Conservation (phyloP, 2,888 invertebrate species). For the Lithodes maja region DNA sequence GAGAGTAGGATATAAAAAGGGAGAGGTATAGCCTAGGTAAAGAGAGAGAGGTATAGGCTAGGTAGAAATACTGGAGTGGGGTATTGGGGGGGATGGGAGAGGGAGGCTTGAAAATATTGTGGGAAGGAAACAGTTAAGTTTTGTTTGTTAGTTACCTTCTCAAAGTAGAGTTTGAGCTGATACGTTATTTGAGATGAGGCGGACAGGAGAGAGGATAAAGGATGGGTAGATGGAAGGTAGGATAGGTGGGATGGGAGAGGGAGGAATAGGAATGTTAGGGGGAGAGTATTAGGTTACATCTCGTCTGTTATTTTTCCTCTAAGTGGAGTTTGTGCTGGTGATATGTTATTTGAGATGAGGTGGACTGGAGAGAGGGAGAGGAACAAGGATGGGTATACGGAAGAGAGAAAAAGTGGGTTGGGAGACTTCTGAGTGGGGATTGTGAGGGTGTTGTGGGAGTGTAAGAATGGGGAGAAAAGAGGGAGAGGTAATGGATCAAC, state of each 20-base stretch:
- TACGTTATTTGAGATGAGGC: too few relatives aligned
- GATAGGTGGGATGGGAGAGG: too few relatives aligned
- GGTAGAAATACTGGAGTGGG: neutral
- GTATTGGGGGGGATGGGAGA: neutral
- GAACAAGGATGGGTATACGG: neutral
- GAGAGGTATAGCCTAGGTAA: too few relatives aligned
- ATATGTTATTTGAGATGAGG: constrained; percentile 68
- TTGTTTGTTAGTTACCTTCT: too few relatives aligned
- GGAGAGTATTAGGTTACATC: too few relatives aligned
- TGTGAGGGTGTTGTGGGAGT: neutral
- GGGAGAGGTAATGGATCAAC: neutral
- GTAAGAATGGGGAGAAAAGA: neutral
- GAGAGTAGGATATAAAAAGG: too few relatives aligned
- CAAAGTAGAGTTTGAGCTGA: too few relatives aligned
- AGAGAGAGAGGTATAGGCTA: neutral
- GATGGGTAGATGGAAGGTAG: too few relatives aligned
- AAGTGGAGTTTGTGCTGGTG: constrained; percentile 67
- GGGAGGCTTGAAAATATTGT: neutral
- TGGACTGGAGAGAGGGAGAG: neutral
- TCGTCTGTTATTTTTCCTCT: neutral
- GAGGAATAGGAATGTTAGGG: too few relatives aligned
- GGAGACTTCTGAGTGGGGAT: neutral
- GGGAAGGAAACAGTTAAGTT: neutral
- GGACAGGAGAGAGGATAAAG: too few relatives aligned
- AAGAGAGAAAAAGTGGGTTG: neutral